A percentile compares a stretch with the other conserved stretches of the same genome.
Evolutionary conservation across 2,113 vertebrate species (phyloP).

Genomic region (Thalassoma bifasciatum): DNA sequence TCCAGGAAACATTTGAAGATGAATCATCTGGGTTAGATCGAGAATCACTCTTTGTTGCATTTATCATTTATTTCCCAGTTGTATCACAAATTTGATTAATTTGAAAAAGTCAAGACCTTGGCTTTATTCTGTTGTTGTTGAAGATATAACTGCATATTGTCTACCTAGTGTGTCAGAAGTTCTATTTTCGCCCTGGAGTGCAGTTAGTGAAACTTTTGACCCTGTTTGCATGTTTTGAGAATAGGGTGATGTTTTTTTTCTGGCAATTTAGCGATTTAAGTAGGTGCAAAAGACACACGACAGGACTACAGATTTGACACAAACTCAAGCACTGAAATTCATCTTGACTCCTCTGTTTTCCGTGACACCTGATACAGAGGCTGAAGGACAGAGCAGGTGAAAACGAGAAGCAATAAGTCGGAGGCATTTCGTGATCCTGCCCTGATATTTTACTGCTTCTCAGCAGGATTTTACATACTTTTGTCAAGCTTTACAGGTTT

Average conservation of each 20-base stretch:
- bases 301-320: neutral
- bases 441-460: constrained; percentile 40
- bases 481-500: constrained; percentile 61
- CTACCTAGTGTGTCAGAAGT: neutral
- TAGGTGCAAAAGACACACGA: no score
- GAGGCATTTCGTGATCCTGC: constrained; percentile 5
- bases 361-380: neutral
- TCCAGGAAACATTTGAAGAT: no score
- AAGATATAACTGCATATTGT: neutral
- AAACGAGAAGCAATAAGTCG: neutral
- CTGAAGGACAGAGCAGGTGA: neutral
- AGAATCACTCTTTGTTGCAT: no score
- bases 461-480: constrained; percentile 52
- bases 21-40: no score
- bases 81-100: no score
- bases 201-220: no score
- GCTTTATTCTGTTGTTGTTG: no score
- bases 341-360: neutral
- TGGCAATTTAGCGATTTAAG: no score
- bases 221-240: no score
- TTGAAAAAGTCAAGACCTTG: no score
- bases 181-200: neutral
- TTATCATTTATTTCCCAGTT: no score
- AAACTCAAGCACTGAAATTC: neutral
- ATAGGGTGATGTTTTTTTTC: no score